Evolutionary conservation across 2,888 invertebrate species (phyloP).

Genomic region (Coleophora flavipennella): DNA sequence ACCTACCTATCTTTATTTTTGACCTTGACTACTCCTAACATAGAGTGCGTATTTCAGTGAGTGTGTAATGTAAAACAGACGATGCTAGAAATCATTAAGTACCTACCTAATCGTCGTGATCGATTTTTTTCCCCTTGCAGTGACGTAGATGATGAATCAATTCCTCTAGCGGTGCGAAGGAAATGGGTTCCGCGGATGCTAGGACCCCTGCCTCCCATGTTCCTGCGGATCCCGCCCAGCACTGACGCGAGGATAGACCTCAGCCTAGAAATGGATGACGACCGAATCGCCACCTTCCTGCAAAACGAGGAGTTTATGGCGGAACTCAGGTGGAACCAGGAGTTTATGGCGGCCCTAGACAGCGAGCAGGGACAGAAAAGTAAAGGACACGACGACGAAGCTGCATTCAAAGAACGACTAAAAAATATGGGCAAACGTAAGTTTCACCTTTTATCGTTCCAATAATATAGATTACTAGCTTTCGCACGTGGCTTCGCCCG

Average conservation of each 20-base stretch:
- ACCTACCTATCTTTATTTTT: no score
- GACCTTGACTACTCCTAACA: no score
- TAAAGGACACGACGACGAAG: slow-evolving; percentile 75
- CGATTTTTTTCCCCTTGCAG: no score
- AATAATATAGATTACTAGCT: no score
- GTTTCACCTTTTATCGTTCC: slow-evolving; percentile 16
- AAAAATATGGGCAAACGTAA: slow-evolving; percentile 87
- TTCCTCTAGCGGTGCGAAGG: slow-evolving; percentile 55
- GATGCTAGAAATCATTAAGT: no score
- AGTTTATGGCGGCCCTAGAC: slow-evolving; percentile 88
- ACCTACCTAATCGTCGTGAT: no score
- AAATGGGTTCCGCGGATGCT: slow-evolving; percentile 87
- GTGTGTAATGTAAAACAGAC: no score
- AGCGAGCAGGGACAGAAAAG: slow-evolving; percentile 76
- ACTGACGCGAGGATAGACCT: slow-evolving; percentile 64
- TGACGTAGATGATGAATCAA: slow-evolving; percentile 52
- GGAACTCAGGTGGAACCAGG: slow-evolving; percentile 87
- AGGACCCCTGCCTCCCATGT: slow-evolving; percentile 83
- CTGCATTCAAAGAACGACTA: slow-evolving; percentile 83
- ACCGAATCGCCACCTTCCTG: slow-evolving; percentile 86
- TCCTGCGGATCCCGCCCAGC: slow-evolving; percentile 76
- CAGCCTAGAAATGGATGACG: slow-evolving; percentile 83
- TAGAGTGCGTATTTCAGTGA: no score
- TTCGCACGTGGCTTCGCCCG: no score
- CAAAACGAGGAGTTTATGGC: slow-evolving; percentile 94